These are phyloP conservation scores for Azemiops feae DNA, from an alignment of 2,113 vertebrate genomes.

Conservation along the genomic window DNA sequence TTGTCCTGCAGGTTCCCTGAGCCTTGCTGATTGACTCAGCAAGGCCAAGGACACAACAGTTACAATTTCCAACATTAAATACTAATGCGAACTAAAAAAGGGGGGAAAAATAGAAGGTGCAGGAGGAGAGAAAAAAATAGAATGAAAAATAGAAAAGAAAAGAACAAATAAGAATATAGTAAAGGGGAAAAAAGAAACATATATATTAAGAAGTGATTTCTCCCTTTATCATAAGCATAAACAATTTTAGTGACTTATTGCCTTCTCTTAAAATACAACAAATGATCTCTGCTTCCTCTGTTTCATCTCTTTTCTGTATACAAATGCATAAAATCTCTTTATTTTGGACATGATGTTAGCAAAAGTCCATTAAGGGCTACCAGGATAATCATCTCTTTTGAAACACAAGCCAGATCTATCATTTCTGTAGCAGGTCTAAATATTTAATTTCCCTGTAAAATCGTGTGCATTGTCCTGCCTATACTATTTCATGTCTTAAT, in stretches of 20 bases:
- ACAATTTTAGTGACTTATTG: background rate
- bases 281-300: background rate
- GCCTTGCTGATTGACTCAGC: no score
- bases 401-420: background rate
- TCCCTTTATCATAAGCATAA: background rate
- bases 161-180: background rate
- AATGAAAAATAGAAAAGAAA: background rate
- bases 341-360: background rate
- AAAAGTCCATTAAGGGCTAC: background rate
- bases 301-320: background rate
- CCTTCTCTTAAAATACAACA: background rate
- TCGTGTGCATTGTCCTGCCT: background rate
- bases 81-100: background rate
- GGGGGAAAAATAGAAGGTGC: background rate
- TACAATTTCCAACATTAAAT: background rate
- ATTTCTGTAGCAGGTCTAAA: background rate
- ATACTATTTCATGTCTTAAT: background rate
- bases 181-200: background rate
- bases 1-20: no score
- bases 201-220: background rate
- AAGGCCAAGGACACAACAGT: no score
- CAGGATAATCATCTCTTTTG: background rate
- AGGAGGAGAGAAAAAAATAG: background rate
- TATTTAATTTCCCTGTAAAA: background rate
- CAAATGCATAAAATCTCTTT: background rate